These are phyloP conservation scores for Aplysina aerophoba DNA, from an alignment of 37 sponge, comb jelly and placozoan species.

Conservation along the genomic window DNA sequence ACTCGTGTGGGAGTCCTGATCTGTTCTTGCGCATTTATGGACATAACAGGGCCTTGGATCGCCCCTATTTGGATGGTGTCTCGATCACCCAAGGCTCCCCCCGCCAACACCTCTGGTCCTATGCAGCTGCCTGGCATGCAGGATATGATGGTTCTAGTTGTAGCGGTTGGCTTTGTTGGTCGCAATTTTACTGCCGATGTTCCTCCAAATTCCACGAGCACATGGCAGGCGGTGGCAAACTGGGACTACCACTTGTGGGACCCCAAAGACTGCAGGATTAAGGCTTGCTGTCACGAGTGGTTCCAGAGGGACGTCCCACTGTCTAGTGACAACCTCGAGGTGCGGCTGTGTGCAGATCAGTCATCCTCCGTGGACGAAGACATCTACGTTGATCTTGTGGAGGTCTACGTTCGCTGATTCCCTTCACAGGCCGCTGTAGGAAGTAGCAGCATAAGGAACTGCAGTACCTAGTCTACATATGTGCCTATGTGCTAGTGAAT, in stretches of 20 bases:
- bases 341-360: not conserved
- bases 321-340: not conserved
- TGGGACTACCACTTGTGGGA: conserved; percentile 14
- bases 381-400: not conserved
- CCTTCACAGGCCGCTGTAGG: too few relatives aligned
- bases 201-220: not conserved
- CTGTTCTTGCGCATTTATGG: not conserved
- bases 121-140: not conserved
- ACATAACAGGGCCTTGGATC: too few relatives aligned
- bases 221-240: not conserved
- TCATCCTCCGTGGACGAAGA: not conserved
- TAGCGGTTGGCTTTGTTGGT: not conserved
- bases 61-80: not conserved
- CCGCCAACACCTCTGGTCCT: not conserved
- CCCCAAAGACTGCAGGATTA: not conserved
- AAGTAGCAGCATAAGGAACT: too few relatives aligned
- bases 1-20: not conserved
- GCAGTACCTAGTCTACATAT: too few relatives aligned
- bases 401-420: conserved; percentile 10
- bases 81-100: not conserved
- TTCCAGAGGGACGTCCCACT: not conserved
- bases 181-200: not conserved
- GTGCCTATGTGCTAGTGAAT: too few relatives aligned
- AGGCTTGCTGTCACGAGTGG: not conserved
- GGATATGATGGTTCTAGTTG: not conserved